A percentile compares a stretch with the other conserved stretches of the same genome.
These are phyloP conservation scores for Mesochorus sp. DNA, from an alignment of 2,888 invertebrate species.

Conservation along the genomic window DNA sequence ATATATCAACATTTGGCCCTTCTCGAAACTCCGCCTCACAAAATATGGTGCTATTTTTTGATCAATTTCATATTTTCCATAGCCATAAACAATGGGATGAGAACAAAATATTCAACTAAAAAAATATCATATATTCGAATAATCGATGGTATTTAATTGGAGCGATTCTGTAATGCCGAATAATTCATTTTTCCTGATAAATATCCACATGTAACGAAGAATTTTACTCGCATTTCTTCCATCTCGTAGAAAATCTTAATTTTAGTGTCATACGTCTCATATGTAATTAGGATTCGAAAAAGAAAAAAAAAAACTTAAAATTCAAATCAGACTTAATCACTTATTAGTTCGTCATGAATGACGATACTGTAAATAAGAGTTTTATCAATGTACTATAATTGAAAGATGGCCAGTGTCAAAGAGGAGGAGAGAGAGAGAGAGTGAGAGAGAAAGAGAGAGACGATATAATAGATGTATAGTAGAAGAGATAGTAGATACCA, in stretches of 20 bases:
- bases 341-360: constrained; percentile 25
- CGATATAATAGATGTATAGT: constrained; percentile 28
- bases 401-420: background rate
- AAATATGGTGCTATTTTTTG: too few relatives aligned
- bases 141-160: too few relatives aligned
- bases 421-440: background rate
- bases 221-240: background rate
- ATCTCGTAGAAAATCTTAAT: background rate
- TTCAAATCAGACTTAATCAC: constrained; percentile 24
- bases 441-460: too few relatives aligned
- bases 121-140: too few relatives aligned
- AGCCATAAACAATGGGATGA: too few relatives aligned
- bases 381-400: constrained; percentile 46
- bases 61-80: too few relatives aligned
- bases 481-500: constrained; percentile 15
- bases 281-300: background rate
- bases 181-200: too few relatives aligned
- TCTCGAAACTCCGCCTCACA: too few relatives aligned
- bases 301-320: constrained; percentile 14
- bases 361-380: constrained; percentile 50
- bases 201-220: too few relatives aligned
- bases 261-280: background rate
- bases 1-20: too few relatives aligned
- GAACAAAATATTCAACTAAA: too few relatives aligned
- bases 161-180: too few relatives aligned